Base-by-base conservation (phyloP, 2,113 vertebrate species). In the Embiotoca jacksoni region DNA sequence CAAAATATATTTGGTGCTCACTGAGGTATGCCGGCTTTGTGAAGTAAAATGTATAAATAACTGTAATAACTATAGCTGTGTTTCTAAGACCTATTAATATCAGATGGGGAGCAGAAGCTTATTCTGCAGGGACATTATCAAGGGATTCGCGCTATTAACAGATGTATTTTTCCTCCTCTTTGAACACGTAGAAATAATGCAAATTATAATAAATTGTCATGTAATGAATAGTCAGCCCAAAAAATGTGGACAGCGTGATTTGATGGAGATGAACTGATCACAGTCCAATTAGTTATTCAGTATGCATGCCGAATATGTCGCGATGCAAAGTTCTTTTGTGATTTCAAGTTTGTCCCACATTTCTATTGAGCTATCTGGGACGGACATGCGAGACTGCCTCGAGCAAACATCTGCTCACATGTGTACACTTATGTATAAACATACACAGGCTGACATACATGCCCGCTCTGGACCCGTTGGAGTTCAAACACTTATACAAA, bases 321-420 rank as follows among this genome's bases (percentile, higher is more conserved):
- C 67, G 8, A 79, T 65, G 64, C 78, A 85, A 90, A 92, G 88
- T 91, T 92, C 90, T 66, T 91, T 93, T 91, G 92, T 92, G 88
- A 71, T 89, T 83, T 85, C 54, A 80, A 87, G 76, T 88, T 83
- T 90, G 88, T 88, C 92, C 92, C 85, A 92, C 74, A 90, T 92
- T 91, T 81, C 59, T 49, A 84, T 86, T 91, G 86, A 92, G 88
- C 82, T 92, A 88, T 84, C 87, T 88, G 90, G 87, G 91, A 89
- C 47, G 72, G 89, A 92, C 91, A 89, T 87, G 89, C 41, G 62
- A 92, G 85, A 86, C 71, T 49, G 89, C 91, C 93, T 72, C 62
- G 39, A 92, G 93, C 91, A 87, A 92, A 94, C 93, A 94, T 94
- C 93, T 94, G 93, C 91, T 94, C 89, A 73, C 84, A 93, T 82